Evolutionary conservation across 2,797 vertebrate genomes (phyloP), one percentile per base, ranked within the genome.

Genomic region (Aphelocoma californica): DNA sequence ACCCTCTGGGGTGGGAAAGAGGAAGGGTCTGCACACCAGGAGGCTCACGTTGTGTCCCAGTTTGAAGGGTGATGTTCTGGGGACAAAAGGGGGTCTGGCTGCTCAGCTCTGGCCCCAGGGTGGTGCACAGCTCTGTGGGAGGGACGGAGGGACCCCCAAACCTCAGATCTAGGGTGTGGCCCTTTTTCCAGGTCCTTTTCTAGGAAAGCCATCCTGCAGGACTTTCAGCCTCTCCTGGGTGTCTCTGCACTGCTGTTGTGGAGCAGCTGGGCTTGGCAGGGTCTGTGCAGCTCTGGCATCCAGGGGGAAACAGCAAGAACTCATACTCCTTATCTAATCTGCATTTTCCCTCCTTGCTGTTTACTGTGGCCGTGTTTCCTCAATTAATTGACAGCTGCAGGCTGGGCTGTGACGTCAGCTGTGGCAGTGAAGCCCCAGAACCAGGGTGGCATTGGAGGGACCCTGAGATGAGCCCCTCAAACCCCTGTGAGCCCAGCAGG

Each of bases 371-470:
- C 20, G 19, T 29, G 90, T 91, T 97, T 97, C 96, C 96, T 97
- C 97, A 96, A 95, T 97, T 38, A 82, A 81, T 81, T 79, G 95
- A 95, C 97, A 97, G 97, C 95, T 97, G 97, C 94, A 81, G 95
- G 88, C 86, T 96, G 95, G 74, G 90, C 86, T 36, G 17, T 94
- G 94, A 93, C n/a, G 44, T 90, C 95, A 96, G 29, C 51, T 11
- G 31, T 2, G 58, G 56, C 28, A 42, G 5, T 47, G 7, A 69
- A 95, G 74, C 81, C 84, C 84, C 47, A 53, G 71, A n/a, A 32
- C 73, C 21, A 1, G 28, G 23, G 38, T 69, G 77, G 23, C 6
- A 10, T 6, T 32, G 69, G 62, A 29, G 14, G 71, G 50, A 73
- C 54, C 24, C 66, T 0, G 1, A 2, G 50, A 34, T 0, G 2